A percentile compares a stretch with the other conserved stretches of the same genome.
Evolutionary conservation across 2,113 vertebrate genomes (phyloP).

Genomic region (Platysternon megacephalum): DNA sequence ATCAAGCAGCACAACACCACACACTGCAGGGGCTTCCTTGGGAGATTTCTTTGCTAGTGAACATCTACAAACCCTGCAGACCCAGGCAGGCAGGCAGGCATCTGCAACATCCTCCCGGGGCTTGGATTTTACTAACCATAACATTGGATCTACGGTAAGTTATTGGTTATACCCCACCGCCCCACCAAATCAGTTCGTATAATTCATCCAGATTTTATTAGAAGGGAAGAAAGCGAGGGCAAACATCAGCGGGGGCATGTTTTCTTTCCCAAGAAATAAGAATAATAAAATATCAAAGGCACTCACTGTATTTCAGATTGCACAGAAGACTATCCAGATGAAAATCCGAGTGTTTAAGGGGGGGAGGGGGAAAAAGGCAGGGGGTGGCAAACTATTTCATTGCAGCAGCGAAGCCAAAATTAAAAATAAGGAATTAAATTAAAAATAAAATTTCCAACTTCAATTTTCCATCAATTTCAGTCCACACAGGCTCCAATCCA

Average conservation of each 20-base stretch:
- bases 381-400: constrained; percentile 67
- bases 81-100: too few species aligned
- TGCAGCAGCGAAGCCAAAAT: constrained; percentile 69
- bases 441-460: constrained; percentile 83
- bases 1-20: not conserved
- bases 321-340: constrained; percentile 78
- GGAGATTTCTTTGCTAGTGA: constrained; percentile 18
- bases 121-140: not conserved
- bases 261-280: constrained; percentile 35
- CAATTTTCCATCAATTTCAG: constrained; percentile 85
- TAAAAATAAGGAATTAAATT: constrained; percentile 65
- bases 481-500: constrained; percentile 80
- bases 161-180: not conserved
- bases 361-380: constrained; percentile 20
- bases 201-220: not conserved
- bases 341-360: constrained; percentile 75
- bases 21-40: constrained; percentile 66
- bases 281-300: constrained; percentile 51
- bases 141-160: not conserved
- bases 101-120: constrained; percentile 37
- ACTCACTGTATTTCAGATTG: constrained; percentile 80
- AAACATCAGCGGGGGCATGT: not conserved
- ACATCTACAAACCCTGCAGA: constrained; percentile 31
- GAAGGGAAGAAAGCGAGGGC: not conserved
- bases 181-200: not conserved